Percentiles rank a stretch among this genome's conserved stretches.
phyloP scores from a whole-genome alignment of 2,888 invertebrate species.

The Hybos culiciformis region DNA sequence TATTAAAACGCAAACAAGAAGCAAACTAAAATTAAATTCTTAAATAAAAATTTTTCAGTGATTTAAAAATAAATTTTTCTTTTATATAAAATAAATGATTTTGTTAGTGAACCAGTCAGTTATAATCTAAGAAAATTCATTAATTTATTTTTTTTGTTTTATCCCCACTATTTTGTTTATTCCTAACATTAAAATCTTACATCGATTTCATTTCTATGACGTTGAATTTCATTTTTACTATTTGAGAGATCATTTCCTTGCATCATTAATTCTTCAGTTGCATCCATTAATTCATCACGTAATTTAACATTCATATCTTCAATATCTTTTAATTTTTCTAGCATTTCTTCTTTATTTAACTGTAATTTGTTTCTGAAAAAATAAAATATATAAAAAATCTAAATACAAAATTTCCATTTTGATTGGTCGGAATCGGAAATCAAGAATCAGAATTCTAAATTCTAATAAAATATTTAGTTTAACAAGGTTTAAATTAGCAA shows the following conservation, averaged over 20 bases:
- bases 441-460: neutral
- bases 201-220: conserved; percentile 43
- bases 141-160: neutral
- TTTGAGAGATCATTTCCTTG: conserved; percentile 41
- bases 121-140: neutral
- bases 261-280: conserved; percentile 38
- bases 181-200: conserved; percentile 33
- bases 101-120: neutral
- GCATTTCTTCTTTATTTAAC: conserved; percentile 34
- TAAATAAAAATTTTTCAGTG: neutral
- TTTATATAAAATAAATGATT: neutral
- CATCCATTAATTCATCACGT: conserved; percentile 42
- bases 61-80: neutral
- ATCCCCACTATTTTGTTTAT: neutral
- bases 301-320: conserved; percentile 41
- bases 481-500: neutral
- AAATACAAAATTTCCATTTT: neutral
- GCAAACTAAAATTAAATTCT: neutral
- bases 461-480: neutral
- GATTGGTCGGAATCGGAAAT: too few relatives aligned
- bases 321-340: conserved; percentile 41
- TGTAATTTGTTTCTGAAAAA: conserved; percentile 32
- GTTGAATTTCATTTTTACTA: conserved; percentile 40
- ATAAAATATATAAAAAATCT: neutral
- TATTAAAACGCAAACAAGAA: too few relatives aligned